A percentile compares a stretch with the other conserved stretches of the same genome.
These are phyloP conservation scores for Dicranocentrus wangi DNA, from an alignment of 2,888 invertebrate species.

Conservation along the genomic window DNA sequence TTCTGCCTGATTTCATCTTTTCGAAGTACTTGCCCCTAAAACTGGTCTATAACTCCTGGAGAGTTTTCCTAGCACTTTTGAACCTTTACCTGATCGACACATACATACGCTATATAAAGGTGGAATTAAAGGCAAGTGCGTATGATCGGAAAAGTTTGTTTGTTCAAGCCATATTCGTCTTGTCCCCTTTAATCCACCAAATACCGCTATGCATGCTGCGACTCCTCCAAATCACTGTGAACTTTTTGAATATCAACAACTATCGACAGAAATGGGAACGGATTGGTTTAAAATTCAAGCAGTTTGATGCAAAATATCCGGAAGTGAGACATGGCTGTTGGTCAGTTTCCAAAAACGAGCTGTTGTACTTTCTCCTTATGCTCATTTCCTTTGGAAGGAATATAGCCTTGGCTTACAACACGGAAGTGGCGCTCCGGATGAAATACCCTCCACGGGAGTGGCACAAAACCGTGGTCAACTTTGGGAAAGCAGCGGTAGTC, in stretches of 20 bases:
- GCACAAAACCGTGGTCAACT: conserved; percentile 10
- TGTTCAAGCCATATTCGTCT: conserved; percentile 17
- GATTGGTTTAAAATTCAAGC: not conserved
- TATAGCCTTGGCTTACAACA: conserved; percentile 2
- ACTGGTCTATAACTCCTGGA: not conserved
- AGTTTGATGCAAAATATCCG: not conserved
- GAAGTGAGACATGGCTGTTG: not conserved
- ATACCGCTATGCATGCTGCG: conserved; percentile 9
- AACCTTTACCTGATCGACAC: conserved; percentile 1
- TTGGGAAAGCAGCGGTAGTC: not conserved
- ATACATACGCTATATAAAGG: conserved; percentile 16
- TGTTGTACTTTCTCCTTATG: conserved; percentile 3
- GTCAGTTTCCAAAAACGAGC: conserved; percentile 11
- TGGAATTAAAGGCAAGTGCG: not conserved
- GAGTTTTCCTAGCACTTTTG: not conserved
- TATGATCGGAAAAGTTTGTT: not conserved
- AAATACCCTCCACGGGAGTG: not conserved
- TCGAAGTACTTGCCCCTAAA: not conserved
- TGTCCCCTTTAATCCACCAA: conserved; percentile 14
- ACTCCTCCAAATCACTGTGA: not conserved
- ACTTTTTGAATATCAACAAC: not conserved
- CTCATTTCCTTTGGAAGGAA: not conserved
- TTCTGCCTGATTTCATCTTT: not conserved
- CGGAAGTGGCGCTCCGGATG: not conserved
- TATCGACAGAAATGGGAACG: not conserved